Evolutionary conservation across 2,797 vertebrate species (phyloP), one percentile per base, ranked within the genome.

Genomic region (Chelon labrosus): DNA sequence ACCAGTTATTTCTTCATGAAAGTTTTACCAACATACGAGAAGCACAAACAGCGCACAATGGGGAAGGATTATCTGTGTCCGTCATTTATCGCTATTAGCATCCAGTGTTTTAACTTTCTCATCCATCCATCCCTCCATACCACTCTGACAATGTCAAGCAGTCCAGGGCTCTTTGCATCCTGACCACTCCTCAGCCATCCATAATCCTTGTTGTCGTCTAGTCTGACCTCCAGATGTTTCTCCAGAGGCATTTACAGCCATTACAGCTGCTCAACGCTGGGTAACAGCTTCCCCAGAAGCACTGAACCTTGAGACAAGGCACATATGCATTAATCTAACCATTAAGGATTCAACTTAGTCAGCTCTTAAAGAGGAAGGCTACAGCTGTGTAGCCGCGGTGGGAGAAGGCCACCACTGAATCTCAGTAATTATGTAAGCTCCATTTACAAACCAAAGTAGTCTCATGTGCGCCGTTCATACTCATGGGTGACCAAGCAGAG

Each of bases 191-290:
- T 63, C 42, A 46, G 52, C 70, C 17, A 1, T 62, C 70, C 25
- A 46, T 59, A 41, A 58, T 56, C 54, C 42, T 49, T 54, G 54
- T 68, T 10, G 59, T 69, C 64, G 27, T 86, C 17, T 10, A 8
- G 70, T 67, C 46, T 80, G 62, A 42, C 74, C 38, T 83, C 79
- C 91, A 93, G 91, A 91, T 92, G 89, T 83, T 87, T 27, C 70
- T 86, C 87, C 83, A 52, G 75, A 73, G 83, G 83, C 80, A 1
- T 79, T 81, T 58, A 42, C 55, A 69, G 73, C 22, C 77, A 64
- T 83, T 87, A 72, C 84, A 91, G 86, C 88, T 91, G 84, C 83
- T 83, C 80, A 76, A 57, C 17, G 20, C 80, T 75, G 66, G 64
- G 67, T 89, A 86, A 82, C 83, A 66, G 53, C 64, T 49, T 83